Conservation (phyloP, 2,888 invertebrate species). For the Drosophila subsilvestris region DNA sequence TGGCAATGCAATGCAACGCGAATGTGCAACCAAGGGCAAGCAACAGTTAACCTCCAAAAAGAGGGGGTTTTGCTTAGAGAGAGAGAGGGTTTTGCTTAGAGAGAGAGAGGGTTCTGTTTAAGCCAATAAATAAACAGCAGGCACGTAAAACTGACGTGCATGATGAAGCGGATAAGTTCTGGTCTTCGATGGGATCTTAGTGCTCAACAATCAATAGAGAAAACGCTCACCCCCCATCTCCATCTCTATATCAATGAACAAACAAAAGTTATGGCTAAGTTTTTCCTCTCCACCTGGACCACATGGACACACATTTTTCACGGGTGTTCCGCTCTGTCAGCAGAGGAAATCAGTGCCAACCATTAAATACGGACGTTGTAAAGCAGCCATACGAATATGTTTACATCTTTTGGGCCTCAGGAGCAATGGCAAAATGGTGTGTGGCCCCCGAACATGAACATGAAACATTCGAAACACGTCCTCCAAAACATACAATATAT, state of each 20-base stretch:
- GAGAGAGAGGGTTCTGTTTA: background rate
- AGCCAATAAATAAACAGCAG: slow-evolving; percentile 47
- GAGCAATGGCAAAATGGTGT: slow-evolving; percentile 17
- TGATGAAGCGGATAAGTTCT: slow-evolving; percentile 51
- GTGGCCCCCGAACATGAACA: slow-evolving; percentile 13
- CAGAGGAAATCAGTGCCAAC: slow-evolving; percentile 31
- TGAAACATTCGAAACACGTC: slow-evolving; percentile 64
- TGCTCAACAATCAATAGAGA: slow-evolving; percentile 43
- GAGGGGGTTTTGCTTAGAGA: background rate
- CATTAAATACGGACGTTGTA: slow-evolving; percentile 57
- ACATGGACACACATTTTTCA: slow-evolving; percentile 6
- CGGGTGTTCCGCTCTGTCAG: background rate
- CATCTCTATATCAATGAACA: slow-evolving; percentile 10
- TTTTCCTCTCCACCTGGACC: slow-evolving; percentile 26
- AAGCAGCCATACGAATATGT: slow-evolving; percentile 44
- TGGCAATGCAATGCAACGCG: slow-evolving; percentile 6
- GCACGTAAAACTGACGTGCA: slow-evolving; percentile 59
- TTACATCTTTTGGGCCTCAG: slow-evolving; percentile 33
- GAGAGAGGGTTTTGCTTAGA: background rate
- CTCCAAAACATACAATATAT: slow-evolving; percentile 50
- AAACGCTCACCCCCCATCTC: slow-evolving; percentile 22
- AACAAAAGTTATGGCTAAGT: slow-evolving; percentile 57
- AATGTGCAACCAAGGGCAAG: slow-evolving; percentile 36
- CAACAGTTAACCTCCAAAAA: background rate
- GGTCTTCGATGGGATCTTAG: slow-evolving; percentile 6